Evolutionary conservation across 1,140 invertebrate species (phyloP).

Genomic region (Drosophila elegans): DNA sequence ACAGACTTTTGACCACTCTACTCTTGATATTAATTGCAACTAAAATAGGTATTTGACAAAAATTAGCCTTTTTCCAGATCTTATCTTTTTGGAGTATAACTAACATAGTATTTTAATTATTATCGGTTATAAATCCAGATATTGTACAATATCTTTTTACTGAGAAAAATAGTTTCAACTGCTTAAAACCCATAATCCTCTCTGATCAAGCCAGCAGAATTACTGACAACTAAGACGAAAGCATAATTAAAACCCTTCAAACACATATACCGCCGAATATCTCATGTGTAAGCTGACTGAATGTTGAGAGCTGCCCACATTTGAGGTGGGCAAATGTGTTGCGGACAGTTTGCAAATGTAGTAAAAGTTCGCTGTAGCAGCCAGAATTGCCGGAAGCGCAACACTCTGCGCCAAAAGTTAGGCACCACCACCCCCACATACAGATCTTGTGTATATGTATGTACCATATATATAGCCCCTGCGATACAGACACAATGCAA

Average conservation of each 20-base stretch:
- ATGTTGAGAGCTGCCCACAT: background rate
- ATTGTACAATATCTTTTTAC: too few species aligned
- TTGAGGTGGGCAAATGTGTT: conserved; percentile 42
- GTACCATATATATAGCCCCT: background rate
- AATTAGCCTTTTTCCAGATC: too few species aligned
- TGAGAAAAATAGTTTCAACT: too few species aligned
- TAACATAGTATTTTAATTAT: too few species aligned
- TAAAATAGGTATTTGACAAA: too few species aligned
- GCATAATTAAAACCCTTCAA: background rate
- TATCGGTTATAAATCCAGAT: too few species aligned
- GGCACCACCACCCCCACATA: conserved; percentile 19
- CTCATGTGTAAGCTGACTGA: background rate
- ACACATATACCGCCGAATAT: background rate
- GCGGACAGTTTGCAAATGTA: conserved; percentile 50
- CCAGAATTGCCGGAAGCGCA: conserved; percentile 57
- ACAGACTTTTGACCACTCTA: background rate
- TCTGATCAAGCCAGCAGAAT: background rate
- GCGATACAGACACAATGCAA: conserved; percentile 59
- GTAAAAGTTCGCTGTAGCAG: conserved; percentile 13
- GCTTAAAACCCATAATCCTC: too few species aligned
- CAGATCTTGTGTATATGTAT: background rate
- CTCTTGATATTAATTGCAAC: too few species aligned
- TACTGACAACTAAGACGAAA: too few species aligned
- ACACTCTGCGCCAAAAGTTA: conserved; percentile 58
- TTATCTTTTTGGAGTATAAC: too few species aligned